Percentiles rank a stretch among this genome's conserved stretches.
Conservation (phyloP, 2,888 invertebrate species). For the Tenthredo mesomela region DNA sequence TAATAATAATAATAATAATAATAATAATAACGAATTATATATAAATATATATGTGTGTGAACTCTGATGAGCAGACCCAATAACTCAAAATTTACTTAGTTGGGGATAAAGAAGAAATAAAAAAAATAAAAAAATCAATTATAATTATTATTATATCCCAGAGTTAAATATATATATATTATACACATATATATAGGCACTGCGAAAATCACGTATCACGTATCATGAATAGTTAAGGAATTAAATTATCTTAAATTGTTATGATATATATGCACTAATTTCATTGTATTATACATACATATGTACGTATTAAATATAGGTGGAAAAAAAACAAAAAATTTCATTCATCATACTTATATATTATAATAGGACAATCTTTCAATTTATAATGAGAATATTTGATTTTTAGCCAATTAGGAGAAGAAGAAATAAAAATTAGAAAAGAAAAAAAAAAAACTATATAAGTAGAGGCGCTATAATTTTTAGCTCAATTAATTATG, state of each 20-base stretch:
- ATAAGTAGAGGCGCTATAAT: conserved; percentile 27
- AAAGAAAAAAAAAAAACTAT: conserved; percentile 21
- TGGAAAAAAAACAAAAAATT: background rate
- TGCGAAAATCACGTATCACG: conserved; percentile 47
- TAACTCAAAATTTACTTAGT: background rate
- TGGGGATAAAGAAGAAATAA: background rate
- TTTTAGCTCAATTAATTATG: conserved; percentile 45
- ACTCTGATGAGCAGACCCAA: background rate
- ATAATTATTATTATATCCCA: conserved; percentile 26
- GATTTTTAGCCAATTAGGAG: background rate
- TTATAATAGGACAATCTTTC: background rate
- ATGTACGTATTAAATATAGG: background rate
- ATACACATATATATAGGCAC: background rate
- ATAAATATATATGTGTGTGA: conserved; percentile 44
- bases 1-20: conserved; percentile 19
- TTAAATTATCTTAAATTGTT: conserved; percentile 43
- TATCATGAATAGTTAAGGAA: conserved; percentile 39
- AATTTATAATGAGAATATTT: background rate
- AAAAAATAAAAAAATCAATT: background rate
- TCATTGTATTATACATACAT: conserved; percentile 46
- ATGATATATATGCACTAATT: conserved; percentile 49
- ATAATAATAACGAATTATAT: conserved; percentile 43
- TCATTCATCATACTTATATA: background rate
- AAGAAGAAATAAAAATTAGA: too few relatives aligned
- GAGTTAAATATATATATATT: background rate